Evolutionary conservation across 2,113 vertebrate genomes (phyloP).

Genomic region (Neodontobutis hainanensis): DNA sequence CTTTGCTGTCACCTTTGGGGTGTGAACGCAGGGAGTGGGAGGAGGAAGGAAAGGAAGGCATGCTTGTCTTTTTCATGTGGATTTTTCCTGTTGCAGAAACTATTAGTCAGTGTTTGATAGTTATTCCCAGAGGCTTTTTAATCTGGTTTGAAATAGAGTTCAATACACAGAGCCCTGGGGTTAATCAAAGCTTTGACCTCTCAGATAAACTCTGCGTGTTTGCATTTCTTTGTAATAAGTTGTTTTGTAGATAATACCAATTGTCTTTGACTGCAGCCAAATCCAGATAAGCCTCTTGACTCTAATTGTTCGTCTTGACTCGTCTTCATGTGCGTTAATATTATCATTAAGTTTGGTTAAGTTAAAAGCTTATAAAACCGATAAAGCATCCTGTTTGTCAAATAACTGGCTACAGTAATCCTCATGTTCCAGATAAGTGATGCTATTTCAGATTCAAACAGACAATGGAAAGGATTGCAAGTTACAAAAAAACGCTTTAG

Average conservation of each 20-base stretch:
- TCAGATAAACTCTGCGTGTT: slow-evolving; percentile 63
- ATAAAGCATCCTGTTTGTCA: slow-evolving; percentile 37
- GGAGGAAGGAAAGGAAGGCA: slow-evolving; percentile 29
- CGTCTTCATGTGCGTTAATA: slow-evolving; percentile 29
- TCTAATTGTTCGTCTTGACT: slow-evolving; percentile 59
- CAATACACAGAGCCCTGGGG: slow-evolving; percentile 38
- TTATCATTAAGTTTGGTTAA: slow-evolving; percentile 59
- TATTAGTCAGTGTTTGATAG: slow-evolving; percentile 36
- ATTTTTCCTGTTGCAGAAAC: slow-evolving; percentile 47
- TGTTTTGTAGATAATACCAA: slow-evolving; percentile 65
- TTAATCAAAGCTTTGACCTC: slow-evolving; percentile 76
- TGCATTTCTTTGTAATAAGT: slow-evolving; percentile 55
- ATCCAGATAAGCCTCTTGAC: slow-evolving; percentile 59
- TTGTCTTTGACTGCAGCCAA: slow-evolving; percentile 64
- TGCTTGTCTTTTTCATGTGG: slow-evolving; percentile 67
- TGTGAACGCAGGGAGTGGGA: slow-evolving; percentile 35
- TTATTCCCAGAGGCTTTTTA: not conserved
- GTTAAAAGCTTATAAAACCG: slow-evolving; percentile 34
- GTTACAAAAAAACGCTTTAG: too few species aligned
- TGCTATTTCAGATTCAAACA: too few species aligned
- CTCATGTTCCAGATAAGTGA: slow-evolving; percentile 49
- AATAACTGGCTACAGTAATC: slow-evolving; percentile 56
- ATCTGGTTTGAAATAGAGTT: not conserved
- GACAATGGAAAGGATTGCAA: too few species aligned
- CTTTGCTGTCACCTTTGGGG: slow-evolving; percentile 57